Base-by-base conservation (phyloP, 2,113 vertebrate genomes). In the Tringa solitaria region DNA sequence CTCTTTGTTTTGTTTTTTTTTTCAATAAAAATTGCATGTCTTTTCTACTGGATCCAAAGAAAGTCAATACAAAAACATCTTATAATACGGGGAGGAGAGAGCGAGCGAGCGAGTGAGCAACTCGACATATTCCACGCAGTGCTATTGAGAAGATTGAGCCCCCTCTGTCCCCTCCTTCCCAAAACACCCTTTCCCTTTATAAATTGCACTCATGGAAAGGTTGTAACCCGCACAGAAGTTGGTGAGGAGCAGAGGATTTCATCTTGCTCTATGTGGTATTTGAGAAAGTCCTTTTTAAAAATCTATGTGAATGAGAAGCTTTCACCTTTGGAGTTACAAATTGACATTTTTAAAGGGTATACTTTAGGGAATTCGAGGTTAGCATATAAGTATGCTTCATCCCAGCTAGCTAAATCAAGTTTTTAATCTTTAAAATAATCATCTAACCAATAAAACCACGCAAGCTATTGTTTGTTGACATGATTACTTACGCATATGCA, bases 341-440 rank as follows among this genome's bases (percentile, higher is more conserved):
- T 0, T 6, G 20, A 33, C 14, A 6, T 43, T 91, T 84, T 82
- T 48, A 22, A 86, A 83, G 23, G 39, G 35, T 59, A 28, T 4
- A 73, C 43, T 27, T 73, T 24, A 32, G 67, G 91, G 22, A 78
- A 89, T 33, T 72, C n/a, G 46, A 70, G 28, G 63, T 53, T 90
- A 77, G 35, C 37, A 87, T 60, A 87, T 4, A 89, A n/a, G 68
- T 41, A 81, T 27, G 43, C 20, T 76, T 59, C 63, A 81, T 33
- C 64, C 69, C 20, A 11, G 59, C 37, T 30, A 88, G 84, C 51
- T 80, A 45, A n/a, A 39, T 37, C 16, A 95, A 83, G 43, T 53
- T 81, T 97, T 90, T 94, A 12, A 68, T 85, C 45, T 91, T 48
- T 53, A 87, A 94, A 94, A 93, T 73, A 94, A 59, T 46, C 12